Evolutionary conservation across 2,797 vertebrate genomes (phyloP).

Genomic region (Oreochromis mossambicus): DNA sequence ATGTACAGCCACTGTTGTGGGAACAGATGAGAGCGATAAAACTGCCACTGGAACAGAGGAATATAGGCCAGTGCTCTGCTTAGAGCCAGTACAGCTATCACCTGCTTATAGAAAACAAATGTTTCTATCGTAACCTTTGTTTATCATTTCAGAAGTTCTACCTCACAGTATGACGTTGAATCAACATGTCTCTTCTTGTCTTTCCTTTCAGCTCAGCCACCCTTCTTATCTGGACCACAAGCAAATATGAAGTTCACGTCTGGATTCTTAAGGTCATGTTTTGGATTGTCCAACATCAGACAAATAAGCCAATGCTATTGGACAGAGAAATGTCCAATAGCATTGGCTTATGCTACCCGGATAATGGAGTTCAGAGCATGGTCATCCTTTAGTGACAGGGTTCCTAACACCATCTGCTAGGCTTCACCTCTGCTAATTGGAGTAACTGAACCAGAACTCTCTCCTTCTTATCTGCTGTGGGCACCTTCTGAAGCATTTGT

Average conservation of each 20-base stretch:
- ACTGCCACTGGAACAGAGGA: conserved; percentile 9
- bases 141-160: background rate
- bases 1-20: background rate
- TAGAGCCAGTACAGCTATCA: background rate
- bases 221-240: background rate
- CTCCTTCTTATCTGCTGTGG: background rate
- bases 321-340: background rate
- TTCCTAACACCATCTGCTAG: background rate
- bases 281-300: background rate
- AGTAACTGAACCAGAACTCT: background rate
- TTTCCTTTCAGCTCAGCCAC: background rate
- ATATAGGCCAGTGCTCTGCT: background rate
- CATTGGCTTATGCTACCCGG: background rate
- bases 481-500: background rate
- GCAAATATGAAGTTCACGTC: background rate
- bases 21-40: background rate
- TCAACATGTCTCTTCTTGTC: background rate
- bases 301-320: background rate
- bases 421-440: background rate
- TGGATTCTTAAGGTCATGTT: background rate
- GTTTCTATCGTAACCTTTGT: background rate
- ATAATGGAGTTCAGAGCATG: background rate
- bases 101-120: background rate
- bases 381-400: background rate
- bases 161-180: background rate